Conservation (phyloP, 1,140 invertebrate species). For the Sminthurinus signatus region DNA sequence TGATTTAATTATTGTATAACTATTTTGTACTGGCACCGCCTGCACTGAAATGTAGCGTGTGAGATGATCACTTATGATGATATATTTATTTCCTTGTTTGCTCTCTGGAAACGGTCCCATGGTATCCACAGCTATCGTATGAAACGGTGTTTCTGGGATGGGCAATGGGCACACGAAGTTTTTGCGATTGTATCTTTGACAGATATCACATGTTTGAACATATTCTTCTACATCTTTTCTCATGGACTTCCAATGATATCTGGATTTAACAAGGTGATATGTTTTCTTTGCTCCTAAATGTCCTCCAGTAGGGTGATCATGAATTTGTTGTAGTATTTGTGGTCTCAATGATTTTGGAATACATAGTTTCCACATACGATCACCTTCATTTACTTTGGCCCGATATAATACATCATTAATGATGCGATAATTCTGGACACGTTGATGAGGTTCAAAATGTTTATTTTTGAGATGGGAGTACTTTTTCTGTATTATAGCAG, state of each 20-base stretch:
- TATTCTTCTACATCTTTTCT: conserved; percentile 6
- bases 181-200: conserved; percentile 12
- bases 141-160: conserved; percentile 8
- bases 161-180: background rate
- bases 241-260: conserved; percentile 23
- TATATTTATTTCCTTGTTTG: conserved; percentile 1
- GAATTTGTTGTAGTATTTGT: background rate
- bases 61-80: conserved; percentile 16
- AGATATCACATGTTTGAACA: conserved; percentile 11
- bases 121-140: conserved; percentile 15
- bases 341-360: conserved; percentile 8
- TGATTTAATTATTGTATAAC: background rate
- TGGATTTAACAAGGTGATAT: background rate
- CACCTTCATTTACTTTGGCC: background rate
- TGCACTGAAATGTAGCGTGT: conserved; percentile 12
- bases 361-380: conserved; percentile 4
- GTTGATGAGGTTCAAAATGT: too few species aligned
- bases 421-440: too few species aligned
- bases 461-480: too few species aligned
- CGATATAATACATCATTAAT: conserved; percentile 13
- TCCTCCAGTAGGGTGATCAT: conserved; percentile 4
- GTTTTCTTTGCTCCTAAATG: conserved; percentile 19
- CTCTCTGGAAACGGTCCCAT: conserved; percentile 16
- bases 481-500: too few species aligned
- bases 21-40: background rate